A percentile compares a stretch with the other conserved stretches of the same genome.
phyloP scores from a whole-genome alignment of 1,140 invertebrate species.

The Halyomorpha halys region DNA sequence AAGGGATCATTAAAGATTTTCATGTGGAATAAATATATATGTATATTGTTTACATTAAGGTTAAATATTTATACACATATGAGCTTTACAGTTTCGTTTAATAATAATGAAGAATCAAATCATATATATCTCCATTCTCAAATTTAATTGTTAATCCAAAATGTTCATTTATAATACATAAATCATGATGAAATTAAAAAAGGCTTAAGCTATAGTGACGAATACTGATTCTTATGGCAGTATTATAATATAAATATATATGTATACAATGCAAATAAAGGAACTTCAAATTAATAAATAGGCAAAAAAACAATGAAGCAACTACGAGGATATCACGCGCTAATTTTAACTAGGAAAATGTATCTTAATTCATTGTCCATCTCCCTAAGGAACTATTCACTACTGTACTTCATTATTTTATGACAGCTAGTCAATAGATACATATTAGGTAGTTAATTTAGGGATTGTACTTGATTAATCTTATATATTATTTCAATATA shows the following conservation, averaged over 20 bases:
- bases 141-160: no score
- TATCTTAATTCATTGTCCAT: not conserved
- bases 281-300: conserved; percentile 3
- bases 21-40: not conserved
- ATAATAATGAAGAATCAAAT: not conserved
- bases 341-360: not conserved
- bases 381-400: conserved; percentile 4
- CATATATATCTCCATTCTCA: not conserved
- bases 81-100: not conserved
- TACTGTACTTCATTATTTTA: not conserved
- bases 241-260: not conserved
- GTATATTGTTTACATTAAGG: conserved; percentile 3
- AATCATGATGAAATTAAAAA: no score
- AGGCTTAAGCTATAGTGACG: no score
- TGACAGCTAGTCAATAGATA: conserved; percentile 3
- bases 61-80: conserved; percentile 9
- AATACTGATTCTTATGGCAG: conserved; percentile 6
- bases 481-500: conserved; percentile 2
- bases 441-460: not conserved
- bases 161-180: no score
- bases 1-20: no score
- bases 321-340: conserved; percentile 3
- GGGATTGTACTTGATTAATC: conserved; percentile 1
- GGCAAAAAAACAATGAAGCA: conserved; percentile 1
- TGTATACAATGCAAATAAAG: conserved; percentile 11